phyloP scores from a whole-genome alignment of 1,140 invertebrate genomes.

The Saccostrea echinata region DNA sequence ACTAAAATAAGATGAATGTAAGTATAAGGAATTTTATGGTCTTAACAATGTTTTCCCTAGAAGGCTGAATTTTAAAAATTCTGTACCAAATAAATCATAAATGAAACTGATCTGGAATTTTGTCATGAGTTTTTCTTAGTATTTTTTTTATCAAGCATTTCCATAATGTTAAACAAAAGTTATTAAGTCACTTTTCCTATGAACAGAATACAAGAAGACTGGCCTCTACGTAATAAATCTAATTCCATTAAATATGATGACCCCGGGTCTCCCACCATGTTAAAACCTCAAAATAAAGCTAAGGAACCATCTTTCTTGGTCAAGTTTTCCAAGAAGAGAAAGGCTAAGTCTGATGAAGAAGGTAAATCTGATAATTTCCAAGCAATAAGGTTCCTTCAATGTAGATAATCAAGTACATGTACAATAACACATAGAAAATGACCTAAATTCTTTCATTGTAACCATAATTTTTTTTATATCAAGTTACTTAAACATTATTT shows the following conservation, averaged over 20 bases:
- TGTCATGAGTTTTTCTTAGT: background rate
- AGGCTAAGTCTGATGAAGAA: background rate
- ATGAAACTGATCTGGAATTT: background rate
- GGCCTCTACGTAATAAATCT: background rate
- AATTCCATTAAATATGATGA: conserved; percentile 5
- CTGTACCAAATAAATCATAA: background rate
- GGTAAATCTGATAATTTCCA: background rate
- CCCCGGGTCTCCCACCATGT: conserved; percentile 44
- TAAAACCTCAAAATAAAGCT: background rate
- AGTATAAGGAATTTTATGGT: no score
- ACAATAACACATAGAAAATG: no score
- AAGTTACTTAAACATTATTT: no score
- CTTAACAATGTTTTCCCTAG: no score
- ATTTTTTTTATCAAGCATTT: no score
- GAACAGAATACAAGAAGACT: conserved; percentile 24
- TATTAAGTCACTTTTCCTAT: background rate
- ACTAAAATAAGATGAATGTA: no score
- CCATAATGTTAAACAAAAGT: no score
- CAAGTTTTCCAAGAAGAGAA: background rate
- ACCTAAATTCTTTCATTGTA: no score
- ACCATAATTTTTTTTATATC: no score
- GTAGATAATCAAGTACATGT: no score
- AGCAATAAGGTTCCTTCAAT: no score
- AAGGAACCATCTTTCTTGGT: background rate
- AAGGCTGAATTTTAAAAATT: no score